Evolutionary conservation across 2,888 invertebrate genomes (phyloP).

Genomic region (Drosophila mimica): DNA sequence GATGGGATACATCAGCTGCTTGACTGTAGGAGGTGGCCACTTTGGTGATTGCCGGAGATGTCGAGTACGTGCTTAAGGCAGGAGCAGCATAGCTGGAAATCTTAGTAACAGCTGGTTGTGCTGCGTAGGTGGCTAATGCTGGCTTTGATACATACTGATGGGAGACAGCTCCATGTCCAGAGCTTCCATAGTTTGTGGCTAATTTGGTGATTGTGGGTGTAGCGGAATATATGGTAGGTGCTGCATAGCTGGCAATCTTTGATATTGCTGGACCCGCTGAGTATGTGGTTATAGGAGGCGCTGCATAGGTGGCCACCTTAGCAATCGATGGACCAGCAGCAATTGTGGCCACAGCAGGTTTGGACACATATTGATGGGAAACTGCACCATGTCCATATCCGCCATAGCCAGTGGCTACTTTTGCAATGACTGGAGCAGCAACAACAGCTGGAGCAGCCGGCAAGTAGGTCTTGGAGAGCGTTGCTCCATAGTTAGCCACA

Average conservation of each 20-base stretch:
- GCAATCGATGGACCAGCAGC: constrained; percentile 19
- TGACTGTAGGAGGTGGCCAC: constrained; percentile 52
- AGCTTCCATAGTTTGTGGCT: constrained; percentile 21
- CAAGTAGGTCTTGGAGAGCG: not conserved
- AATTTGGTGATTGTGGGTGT: constrained; percentile 51
- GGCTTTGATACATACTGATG: constrained; percentile 73
- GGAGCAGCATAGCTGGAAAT: constrained; percentile 38
- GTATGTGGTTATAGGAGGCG: constrained; percentile 28
- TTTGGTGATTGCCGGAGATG: constrained; percentile 53
- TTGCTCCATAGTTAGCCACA: constrained; percentile 39
- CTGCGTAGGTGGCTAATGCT: constrained; percentile 38
- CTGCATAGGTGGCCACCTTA: constrained; percentile 51
- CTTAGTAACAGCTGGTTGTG: constrained; percentile 46
- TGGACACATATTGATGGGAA: constrained; percentile 71
- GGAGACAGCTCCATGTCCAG: constrained; percentile 56
- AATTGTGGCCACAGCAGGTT: constrained; percentile 28
- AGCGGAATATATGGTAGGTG: constrained; percentile 52
- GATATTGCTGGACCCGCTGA: constrained; percentile 14
- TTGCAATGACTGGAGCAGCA: constrained; percentile 53
- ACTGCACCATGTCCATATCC: constrained; percentile 41
- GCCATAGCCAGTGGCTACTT: constrained; percentile 16
- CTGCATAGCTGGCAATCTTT: constrained; percentile 52
- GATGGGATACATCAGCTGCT: constrained; percentile 62
- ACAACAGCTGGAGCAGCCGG: constrained; percentile 9
- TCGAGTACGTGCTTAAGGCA: constrained; percentile 25